Percentiles rank a stretch among this genome's conserved stretches.
Conservation (phyloP, 2,797 vertebrate species). For the Coregonus suidteri region DNA sequence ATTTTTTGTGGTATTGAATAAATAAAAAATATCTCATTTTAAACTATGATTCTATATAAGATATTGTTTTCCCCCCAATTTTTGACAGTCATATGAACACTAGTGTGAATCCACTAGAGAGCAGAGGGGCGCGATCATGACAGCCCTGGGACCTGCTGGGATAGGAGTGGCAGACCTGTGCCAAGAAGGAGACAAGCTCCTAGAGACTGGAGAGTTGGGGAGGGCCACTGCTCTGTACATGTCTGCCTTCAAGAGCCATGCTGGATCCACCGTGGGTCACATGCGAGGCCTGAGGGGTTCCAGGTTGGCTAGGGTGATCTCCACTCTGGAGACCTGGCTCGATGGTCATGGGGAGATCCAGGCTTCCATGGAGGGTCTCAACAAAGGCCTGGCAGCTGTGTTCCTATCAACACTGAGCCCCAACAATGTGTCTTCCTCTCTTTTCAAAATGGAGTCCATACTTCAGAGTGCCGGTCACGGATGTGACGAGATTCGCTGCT, state of each 20-base stretch:
- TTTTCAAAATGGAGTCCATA: conserved; percentile 84
- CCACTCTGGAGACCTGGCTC: conserved; percentile 84
- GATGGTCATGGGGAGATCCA: conserved; percentile 61
- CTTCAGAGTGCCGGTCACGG: conserved; percentile 70
- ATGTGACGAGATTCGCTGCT: conserved; percentile 80
- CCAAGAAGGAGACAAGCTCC: conserved; percentile 75
- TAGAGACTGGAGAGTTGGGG: conserved; percentile 68
- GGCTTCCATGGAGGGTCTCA: conserved; percentile 67
- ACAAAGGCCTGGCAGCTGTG: conserved; percentile 77
- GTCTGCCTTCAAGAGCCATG: conserved; percentile 84
- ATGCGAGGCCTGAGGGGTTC: conserved; percentile 66
- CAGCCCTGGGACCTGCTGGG: conserved; percentile 61
- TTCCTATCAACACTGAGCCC: conserved; percentile 86
- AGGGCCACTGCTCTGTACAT: conserved; percentile 81
- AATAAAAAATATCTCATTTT: background rate
- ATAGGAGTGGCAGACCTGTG: conserved; percentile 73
- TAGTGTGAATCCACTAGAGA: conserved; percentile 24
- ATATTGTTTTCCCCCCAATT: background rate
- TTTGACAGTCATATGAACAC: conserved; percentile 4
- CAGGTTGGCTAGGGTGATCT: conserved; percentile 58
- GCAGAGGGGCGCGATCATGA: conserved; percentile 48
- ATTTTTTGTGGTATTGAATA: background rate
- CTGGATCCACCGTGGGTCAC: conserved; percentile 71
- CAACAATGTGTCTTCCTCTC: conserved; percentile 75
- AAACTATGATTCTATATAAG: background rate